phyloP scores from a whole-genome alignment of 1,140 invertebrate species.

The Parasteatoda tepidariorum region DNA sequence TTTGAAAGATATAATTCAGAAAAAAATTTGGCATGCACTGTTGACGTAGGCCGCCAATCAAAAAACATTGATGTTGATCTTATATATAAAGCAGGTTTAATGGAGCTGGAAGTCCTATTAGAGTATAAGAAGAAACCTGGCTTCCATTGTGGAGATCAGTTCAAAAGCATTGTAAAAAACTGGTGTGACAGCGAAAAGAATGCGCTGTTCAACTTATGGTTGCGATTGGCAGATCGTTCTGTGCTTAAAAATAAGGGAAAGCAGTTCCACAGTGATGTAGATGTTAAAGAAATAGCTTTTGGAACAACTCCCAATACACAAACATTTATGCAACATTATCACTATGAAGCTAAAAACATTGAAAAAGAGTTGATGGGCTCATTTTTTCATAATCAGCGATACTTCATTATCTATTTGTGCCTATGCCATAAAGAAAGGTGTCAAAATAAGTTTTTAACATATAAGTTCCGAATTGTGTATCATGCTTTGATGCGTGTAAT shows the following conservation, averaged over 20 bases:
- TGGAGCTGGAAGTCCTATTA: constrained; percentile 17
- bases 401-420: constrained; percentile 31
- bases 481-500: constrained; percentile 23
- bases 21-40: neutral
- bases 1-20: neutral
- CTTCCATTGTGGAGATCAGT: constrained; percentile 17
- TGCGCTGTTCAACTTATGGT: constrained; percentile 17
- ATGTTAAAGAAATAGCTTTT: constrained; percentile 46
- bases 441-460: neutral
- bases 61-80: constrained; percentile 38
- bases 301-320: constrained; percentile 40
- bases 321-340: constrained; percentile 48
- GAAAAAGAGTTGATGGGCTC: constrained; percentile 36
- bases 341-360: constrained; percentile 18
- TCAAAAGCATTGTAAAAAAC: constrained; percentile 26
- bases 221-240: constrained; percentile 1
- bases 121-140: neutral
- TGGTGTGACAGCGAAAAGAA: constrained; percentile 32
- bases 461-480: constrained; percentile 34
- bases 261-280: constrained; percentile 36
- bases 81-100: constrained; percentile 28
- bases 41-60: neutral
- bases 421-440: constrained; percentile 9
- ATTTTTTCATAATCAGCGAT: constrained; percentile 30
- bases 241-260: constrained; percentile 13